phyloP scores from a whole-genome alignment of 2,797 vertebrate genomes.

The Pseudocheirus occidentalis region DNA sequence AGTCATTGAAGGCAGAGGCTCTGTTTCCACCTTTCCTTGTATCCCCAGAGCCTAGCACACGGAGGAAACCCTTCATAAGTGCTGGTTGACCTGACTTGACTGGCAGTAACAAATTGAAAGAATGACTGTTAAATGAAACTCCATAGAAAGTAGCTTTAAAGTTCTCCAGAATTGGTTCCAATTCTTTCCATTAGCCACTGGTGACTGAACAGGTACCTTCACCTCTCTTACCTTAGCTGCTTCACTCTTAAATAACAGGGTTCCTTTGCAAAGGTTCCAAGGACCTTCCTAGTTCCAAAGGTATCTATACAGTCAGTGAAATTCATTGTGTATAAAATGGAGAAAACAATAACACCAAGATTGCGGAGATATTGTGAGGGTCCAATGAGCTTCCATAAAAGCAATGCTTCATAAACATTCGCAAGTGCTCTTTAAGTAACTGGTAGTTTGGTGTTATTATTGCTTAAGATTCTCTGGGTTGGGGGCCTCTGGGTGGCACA shows the following conservation, averaged over 20 bases:
- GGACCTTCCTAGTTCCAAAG: neutral
- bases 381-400: no score
- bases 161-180: neutral
- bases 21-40: neutral
- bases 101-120: neutral
- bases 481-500: no score
- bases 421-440: no score
- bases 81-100: neutral
- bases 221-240: neutral
- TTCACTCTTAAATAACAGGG: neutral
- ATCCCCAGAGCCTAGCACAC: neutral
- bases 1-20: neutral
- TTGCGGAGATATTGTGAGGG: no score
- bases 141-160: neutral
- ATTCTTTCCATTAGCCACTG: neutral
- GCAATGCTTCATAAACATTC: no score
- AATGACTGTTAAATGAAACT: neutral
- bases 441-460: no score
- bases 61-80: neutral
- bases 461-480: slow-evolving; percentile 23
- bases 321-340: no score
- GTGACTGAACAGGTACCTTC: neutral
- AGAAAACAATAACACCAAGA: no score
- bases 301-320: no score
- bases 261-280: neutral